Evolutionary conservation across 2,888 invertebrate genomes (phyloP).

Genomic region (Nemurella pictetii): DNA sequence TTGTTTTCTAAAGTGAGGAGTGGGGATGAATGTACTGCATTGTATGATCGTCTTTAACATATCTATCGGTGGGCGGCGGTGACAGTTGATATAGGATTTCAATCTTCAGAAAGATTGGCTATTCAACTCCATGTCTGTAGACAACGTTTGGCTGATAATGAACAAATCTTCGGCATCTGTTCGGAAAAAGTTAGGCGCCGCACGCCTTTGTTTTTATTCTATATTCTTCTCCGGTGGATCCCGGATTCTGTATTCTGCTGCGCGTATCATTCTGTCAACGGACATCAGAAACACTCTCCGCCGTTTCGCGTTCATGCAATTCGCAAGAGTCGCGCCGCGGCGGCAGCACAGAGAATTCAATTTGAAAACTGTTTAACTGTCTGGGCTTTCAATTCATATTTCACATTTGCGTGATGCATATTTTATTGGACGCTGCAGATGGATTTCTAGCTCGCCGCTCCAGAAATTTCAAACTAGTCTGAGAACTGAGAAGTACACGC

Average conservation of each 20-base stretch:
- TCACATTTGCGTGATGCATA: not conserved
- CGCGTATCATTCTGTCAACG: not conserved
- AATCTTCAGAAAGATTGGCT: no score
- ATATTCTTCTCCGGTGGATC: no score
- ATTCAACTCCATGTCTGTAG: no score
- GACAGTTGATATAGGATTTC: no score
- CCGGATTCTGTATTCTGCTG: no score
- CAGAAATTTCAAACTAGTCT: not conserved
- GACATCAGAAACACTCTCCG: not conserved
- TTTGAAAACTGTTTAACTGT: not conserved
- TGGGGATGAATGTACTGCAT: no score
- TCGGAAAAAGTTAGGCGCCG: not conserved
- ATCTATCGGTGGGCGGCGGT: no score
- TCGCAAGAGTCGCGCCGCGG: not conserved
- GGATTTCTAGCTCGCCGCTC: not conserved
- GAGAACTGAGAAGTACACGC: not conserved
- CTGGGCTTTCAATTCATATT: not conserved
- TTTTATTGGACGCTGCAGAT: not conserved
- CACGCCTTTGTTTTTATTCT: no score
- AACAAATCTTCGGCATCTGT: no score
- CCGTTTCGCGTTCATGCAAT: not conserved
- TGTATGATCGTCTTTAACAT: no score
- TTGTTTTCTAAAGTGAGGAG: no score
- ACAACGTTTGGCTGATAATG: no score
- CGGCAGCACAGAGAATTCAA: not conserved